These are phyloP conservation scores for Peromyscus eremicus DNA, from an alignment of 2,797 vertebrate genomes.

Conservation along the genomic window DNA sequence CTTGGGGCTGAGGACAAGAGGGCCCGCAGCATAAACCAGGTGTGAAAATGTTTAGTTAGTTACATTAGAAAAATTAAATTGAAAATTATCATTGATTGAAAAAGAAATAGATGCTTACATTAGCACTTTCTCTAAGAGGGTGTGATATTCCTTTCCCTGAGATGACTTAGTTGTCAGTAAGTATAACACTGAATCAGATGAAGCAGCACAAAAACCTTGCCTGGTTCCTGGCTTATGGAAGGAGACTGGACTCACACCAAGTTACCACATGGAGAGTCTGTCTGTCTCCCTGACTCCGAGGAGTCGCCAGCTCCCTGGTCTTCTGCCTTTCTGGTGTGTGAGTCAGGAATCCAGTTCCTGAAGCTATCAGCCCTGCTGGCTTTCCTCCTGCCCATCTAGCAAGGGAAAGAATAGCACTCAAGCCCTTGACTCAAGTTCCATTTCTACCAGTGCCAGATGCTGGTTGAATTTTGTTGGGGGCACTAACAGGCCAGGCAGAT, in stretches of 20 bases:
- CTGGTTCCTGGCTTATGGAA: not conserved
- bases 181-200: not conserved
- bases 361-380: too few species aligned
- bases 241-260: not conserved
- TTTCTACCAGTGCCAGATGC: not conserved
- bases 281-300: not conserved
- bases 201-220: not conserved
- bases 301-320: not conserved
- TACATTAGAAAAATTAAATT: not conserved
- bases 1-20: not conserved
- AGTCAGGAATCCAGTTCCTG: fast-evolving
- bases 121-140: not conserved
- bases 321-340: fast-evolving
- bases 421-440: fast-evolving
- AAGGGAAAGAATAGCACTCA: not conserved
- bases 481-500: not conserved
- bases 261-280: fast-evolving
- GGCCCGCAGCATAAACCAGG: not conserved
- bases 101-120: not conserved
- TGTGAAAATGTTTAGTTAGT: not conserved
- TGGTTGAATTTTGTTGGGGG: not conserved
- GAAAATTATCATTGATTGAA: not conserved
- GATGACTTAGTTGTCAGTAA: conserved; percentile 45
- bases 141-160: not conserved
- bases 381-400: not conserved